Evolutionary conservation across 2,888 invertebrate species (phyloP).

Genomic region (Lissonota sp.): DNA sequence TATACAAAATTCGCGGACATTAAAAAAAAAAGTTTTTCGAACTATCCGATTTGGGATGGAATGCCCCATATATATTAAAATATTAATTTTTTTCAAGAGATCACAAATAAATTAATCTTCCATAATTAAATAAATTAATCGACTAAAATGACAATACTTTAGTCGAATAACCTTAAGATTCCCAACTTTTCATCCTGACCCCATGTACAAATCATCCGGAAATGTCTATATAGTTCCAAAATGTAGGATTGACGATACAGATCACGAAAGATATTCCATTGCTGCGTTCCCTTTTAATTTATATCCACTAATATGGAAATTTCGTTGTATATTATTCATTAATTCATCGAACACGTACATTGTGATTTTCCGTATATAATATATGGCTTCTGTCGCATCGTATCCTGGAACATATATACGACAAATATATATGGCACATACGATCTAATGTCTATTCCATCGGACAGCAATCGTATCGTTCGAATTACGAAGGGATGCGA

Average conservation of each 20-base stretch:
- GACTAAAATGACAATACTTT: too few relatives aligned
- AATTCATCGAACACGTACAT: slow-evolving; percentile 28
- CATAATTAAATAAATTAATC: too few relatives aligned
- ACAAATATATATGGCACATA: neutral
- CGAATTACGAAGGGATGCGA: slow-evolving; percentile 57
- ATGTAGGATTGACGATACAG: neutral
- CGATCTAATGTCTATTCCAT: slow-evolving; percentile 48
- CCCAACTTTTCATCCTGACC: too few relatives aligned
- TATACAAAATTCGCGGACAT: too few relatives aligned
- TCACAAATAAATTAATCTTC: too few relatives aligned
- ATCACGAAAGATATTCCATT: slow-evolving; percentile 7
- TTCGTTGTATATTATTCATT: slow-evolving; percentile 39
- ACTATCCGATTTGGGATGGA: too few relatives aligned
- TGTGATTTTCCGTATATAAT: slow-evolving; percentile 38
- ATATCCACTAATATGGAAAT: slow-evolving; percentile 8
- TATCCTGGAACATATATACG: neutral
- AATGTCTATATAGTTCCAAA: neutral
- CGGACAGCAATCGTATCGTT: slow-evolving; percentile 61
- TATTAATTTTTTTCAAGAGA: too few relatives aligned
- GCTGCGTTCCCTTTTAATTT: neutral
- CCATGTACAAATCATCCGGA: too few relatives aligned
- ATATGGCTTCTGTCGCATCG: slow-evolving; percentile 13
- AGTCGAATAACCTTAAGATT: too few relatives aligned
- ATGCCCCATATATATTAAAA: too few relatives aligned
- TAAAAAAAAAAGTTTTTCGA: too few relatives aligned